Evolutionary conservation across 2,797 vertebrate genomes (phyloP), one percentile per base, ranked within the genome.

Genomic region (Megalops cyprinoides): DNA sequence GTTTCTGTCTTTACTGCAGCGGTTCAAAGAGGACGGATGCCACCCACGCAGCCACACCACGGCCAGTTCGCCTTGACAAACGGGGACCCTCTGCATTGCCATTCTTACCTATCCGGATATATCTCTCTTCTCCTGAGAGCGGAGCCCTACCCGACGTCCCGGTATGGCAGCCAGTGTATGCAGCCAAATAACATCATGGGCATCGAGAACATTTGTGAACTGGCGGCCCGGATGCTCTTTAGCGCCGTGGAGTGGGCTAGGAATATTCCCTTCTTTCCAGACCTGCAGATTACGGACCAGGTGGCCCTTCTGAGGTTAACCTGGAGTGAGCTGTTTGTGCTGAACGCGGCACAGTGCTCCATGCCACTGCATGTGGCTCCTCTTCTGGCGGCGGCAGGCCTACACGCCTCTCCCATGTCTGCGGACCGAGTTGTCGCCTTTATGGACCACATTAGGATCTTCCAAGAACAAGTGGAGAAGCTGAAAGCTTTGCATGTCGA

Each of bases 381-480:
- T 53, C 94, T 98, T 82, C 95, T 98, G 89, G 97, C 97, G 81
- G 97, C 97, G 58, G 97, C 97, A 0, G 97, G 97, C 79, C 96
- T 98, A 2, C 97, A 98, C 87, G 97, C 97, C 69, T 98, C 97
- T n/a, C 97, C 97, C 76, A 98, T 98, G 97, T 97, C 97, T 18
- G 97, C 97, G 74, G 97, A 98, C 92, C 93, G 97, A 86, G 97
- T 98, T 88, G 97, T 98, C 91, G 97, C 97, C 90, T 98, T 98
- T 94, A 98, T 98, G 97, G 97, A 98, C 93, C 97, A 98, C 96
- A 98, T 98, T 93, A 94, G 97, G 90, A 96, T 98, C 93, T 98
- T 98, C 94, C 97, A 98, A 93, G 97, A 98, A 90, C 97, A 98
- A 93, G 97, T 98, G 93, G 97, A 98, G 92, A 98, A 98, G 92